Percentiles rank a stretch among this genome's conserved stretches.
phyloP scores from a whole-genome alignment of 2,113 vertebrate species.

The Meriones unguiculatus region DNA sequence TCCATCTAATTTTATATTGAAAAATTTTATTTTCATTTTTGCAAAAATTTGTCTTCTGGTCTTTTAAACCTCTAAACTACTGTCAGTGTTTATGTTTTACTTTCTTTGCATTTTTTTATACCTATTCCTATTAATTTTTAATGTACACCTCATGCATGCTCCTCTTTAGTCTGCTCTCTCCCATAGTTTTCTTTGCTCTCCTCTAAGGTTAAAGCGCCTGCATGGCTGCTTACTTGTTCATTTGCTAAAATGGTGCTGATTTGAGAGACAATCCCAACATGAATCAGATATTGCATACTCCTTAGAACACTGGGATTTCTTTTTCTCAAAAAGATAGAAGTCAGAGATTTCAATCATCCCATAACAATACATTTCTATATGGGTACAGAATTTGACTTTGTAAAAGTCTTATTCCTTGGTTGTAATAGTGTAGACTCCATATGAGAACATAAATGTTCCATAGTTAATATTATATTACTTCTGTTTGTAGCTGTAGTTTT shows the following conservation, averaged over 20 bases:
- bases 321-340: not conserved
- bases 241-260: not conserved
- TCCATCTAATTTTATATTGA: not conserved
- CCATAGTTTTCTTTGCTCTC: not conserved
- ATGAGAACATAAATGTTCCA: not conserved
- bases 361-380: not conserved
- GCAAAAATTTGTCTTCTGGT: not conserved
- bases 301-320: fast-evolving
- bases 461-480: not conserved
- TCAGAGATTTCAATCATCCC: not conserved
- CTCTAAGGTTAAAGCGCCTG: not conserved
- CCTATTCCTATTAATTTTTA: not conserved
- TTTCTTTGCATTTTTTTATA: not conserved
- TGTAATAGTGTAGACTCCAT: not conserved
- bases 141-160: not conserved
- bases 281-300: not conserved
- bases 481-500: not conserved
- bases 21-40: not conserved
- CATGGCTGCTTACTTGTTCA: not conserved
- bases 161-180: not conserved
- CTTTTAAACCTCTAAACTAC: not conserved
- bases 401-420: not conserved
- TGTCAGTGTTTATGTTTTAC: not conserved
- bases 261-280: not conserved
- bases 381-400: not conserved